Evolutionary conservation across 2,113 vertebrate genomes (phyloP).

Genomic region (Vombatus ursinus): DNA sequence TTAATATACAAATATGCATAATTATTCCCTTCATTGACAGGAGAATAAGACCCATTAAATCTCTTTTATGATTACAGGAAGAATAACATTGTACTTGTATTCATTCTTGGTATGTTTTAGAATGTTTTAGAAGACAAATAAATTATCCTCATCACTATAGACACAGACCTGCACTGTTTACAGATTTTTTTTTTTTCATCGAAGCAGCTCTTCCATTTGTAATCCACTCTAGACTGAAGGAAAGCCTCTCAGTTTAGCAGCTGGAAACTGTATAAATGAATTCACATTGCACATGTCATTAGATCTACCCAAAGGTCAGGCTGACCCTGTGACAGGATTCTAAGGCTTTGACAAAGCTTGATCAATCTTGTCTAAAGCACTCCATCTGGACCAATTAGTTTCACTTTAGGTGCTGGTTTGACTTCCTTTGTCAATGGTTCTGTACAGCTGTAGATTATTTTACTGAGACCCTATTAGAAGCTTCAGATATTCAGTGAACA

Average conservation of each 20-base stretch:
- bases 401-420: slow-evolving; percentile 40
- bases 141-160: slow-evolving; percentile 16
- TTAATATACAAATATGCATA: background rate
- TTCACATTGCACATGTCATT: slow-evolving; percentile 45
- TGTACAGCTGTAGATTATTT: background rate
- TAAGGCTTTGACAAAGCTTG: slow-evolving; percentile 57
- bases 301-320: slow-evolving; percentile 55
- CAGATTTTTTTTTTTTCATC: background rate
- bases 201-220: slow-evolving; percentile 36
- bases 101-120: slow-evolving; percentile 3
- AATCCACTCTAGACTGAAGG: background rate
- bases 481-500: slow-evolving; percentile 1
- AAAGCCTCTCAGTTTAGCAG: slow-evolving; percentile 31
- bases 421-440: slow-evolving; percentile 35
- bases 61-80: background rate
- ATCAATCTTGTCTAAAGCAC: slow-evolving; percentile 54
- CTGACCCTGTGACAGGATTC: slow-evolving; percentile 47
- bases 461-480: background rate
- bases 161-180: background rate
- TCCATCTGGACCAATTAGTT: slow-evolving; percentile 50
- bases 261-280: slow-evolving; percentile 40
- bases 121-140: background rate
- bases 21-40: background rate
- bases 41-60: background rate
- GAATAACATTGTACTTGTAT: background rate